These are phyloP conservation scores for Hydrotaea diabolus DNA, from an alignment of 2,888 invertebrate species.

Conservation along the genomic window DNA sequence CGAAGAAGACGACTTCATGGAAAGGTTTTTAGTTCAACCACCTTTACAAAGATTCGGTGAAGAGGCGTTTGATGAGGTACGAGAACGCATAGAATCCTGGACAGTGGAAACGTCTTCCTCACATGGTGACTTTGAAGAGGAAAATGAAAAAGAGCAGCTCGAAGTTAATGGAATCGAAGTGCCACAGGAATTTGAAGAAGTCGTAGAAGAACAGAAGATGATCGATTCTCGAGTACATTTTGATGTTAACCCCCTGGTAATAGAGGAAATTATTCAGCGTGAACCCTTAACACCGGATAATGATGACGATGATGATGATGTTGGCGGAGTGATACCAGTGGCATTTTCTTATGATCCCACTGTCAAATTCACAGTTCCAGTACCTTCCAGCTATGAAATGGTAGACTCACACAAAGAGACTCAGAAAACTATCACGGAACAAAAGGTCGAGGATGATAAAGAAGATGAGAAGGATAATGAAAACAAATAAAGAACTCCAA, in stretches of 20 bases:
- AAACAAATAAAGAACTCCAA: background rate
- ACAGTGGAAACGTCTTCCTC: slow-evolving; percentile 10
- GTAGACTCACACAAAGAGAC: background rate
- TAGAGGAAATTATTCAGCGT: background rate
- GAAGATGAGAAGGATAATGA: background rate
- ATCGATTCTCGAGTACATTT: slow-evolving; percentile 15
- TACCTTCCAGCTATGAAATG: slow-evolving; percentile 23
- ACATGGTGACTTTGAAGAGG: background rate
- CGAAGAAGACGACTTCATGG: background rate
- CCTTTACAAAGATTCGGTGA: background rate
- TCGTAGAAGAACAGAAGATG: background rate
- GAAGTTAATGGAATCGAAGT: background rate
- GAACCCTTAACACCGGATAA: background rate
- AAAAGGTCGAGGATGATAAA: background rate
- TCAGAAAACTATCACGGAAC: background rate
- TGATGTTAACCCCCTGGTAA: background rate
- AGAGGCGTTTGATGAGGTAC: background rate
- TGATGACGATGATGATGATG: background rate
- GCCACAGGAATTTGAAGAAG: background rate
- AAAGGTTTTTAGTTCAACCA: background rate
- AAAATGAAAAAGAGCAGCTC: background rate
- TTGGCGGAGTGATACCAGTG: slow-evolving; percentile 39
- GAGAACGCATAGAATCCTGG: background rate
- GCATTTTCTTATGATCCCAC: slow-evolving; percentile 43
- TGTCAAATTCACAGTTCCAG: slow-evolving; percentile 44